phyloP scores from a whole-genome alignment of 2,113 vertebrate species.

The Apteryx owenii region DNA sequence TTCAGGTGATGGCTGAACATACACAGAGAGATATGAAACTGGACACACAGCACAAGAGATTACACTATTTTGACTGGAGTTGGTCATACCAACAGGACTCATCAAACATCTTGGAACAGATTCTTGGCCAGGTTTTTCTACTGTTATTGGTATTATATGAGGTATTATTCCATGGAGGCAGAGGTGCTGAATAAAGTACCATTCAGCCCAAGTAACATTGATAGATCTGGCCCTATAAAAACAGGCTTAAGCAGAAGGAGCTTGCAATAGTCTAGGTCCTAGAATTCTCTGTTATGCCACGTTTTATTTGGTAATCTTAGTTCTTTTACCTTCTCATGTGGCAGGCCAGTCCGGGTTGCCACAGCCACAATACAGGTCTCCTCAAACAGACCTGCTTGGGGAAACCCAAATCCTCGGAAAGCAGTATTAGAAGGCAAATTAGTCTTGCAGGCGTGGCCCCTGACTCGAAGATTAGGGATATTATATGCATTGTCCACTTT shows the following conservation, averaged over 20 bases:
- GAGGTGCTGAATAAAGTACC: not conserved
- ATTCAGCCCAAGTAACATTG: not conserved
- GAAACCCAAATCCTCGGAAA: conserved; percentile 87
- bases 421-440: conserved; percentile 89
- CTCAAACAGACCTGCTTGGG: conserved; percentile 75
- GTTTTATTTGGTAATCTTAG: not conserved
- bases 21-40: not conserved
- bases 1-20: not conserved
- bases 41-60: not conserved
- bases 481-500: conserved; percentile 83
- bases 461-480: conserved; percentile 83
- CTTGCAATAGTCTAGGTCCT: not conserved
- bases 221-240: not conserved
- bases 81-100: not conserved
- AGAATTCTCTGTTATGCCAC: not conserved
- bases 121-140: not conserved
- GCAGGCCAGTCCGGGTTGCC: conserved; percentile 73
- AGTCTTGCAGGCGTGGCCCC: conserved; percentile 79
- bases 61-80: not conserved
- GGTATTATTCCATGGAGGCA: not conserved
- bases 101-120: not conserved
- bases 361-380: conserved; percentile 86
- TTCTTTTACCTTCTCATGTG: conserved; percentile 31
- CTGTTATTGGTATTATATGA: not conserved
- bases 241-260: not conserved